A percentile compares a stretch with the other conserved stretches of the same genome.
Evolutionary conservation across 1,140 invertebrate genomes (phyloP).

Genomic region (Bombus terrestris): DNA sequence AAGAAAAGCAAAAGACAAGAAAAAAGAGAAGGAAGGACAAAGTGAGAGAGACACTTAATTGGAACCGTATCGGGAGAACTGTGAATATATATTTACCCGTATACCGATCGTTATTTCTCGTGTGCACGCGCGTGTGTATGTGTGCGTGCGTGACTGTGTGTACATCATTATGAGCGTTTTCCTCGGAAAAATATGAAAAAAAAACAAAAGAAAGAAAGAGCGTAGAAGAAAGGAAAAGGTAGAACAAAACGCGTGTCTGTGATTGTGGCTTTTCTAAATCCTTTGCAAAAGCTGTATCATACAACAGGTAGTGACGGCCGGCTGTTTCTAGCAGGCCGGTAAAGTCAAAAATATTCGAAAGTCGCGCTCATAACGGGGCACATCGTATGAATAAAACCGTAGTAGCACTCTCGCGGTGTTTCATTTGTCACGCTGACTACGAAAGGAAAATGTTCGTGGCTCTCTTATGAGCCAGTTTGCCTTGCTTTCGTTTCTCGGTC

Average conservation of each 20-base stretch:
- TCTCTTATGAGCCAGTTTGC: not conserved
- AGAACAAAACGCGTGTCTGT: not conserved
- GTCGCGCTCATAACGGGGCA: not conserved
- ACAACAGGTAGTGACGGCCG: not conserved
- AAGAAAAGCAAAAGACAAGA: not conserved
- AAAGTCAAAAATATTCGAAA: not conserved
- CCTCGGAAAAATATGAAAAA: not conserved
- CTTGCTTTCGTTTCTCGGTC: not conserved
- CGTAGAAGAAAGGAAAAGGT: not conserved
- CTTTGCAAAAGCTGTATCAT: not conserved
- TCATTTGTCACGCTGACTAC: constrained; percentile 5
- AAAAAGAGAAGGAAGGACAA: constrained; percentile 25
- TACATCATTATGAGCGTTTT: not conserved
- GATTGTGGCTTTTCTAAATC: constrained; percentile 28
- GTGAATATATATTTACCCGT: constrained; percentile 42
- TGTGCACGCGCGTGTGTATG: not conserved
- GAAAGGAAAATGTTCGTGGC: not conserved
- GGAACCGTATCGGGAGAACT: constrained; percentile 16
- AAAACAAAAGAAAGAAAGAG: not conserved
- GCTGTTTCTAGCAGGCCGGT: not conserved
- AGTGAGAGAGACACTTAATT: not conserved
- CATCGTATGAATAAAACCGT: not conserved
- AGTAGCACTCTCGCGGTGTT: not conserved
- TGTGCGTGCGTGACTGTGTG: not conserved
- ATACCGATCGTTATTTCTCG: constrained; percentile 26